Base-by-base conservation (phyloP, 1,140 invertebrate genomes). In the Drosophila sechellia region DNA sequence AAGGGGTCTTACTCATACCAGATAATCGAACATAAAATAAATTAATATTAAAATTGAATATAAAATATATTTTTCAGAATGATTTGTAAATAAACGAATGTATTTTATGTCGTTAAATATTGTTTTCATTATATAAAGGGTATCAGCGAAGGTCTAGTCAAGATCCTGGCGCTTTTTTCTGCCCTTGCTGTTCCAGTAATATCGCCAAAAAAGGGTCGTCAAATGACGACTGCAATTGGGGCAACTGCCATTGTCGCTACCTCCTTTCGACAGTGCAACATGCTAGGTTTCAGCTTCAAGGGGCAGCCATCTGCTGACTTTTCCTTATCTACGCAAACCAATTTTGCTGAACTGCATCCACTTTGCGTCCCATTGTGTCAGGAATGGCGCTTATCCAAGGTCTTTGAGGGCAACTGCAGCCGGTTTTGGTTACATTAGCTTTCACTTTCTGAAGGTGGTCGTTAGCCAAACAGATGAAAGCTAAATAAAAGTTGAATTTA, bases 191-290 rank as follows among this genome's bases (percentile, higher is more conserved):
- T 31, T 31, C 20, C 27, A 20, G 46, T 12, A 53, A 65, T 52
- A 45, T 65, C 37, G 39, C 27, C 46, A 56, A 65, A 65, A 60
- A 74, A 75, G 40, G 13, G 39, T 52, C 40, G 45, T 52, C 81
- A 85, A 85, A 80, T 80, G 81, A 73, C 73, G 74, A 65, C 34
- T 85, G 66, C 72, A 85, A 85, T 85, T 81, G 81, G 84, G 63
- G 46, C 73, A 81, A 78, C 60, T 73, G 72, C 72, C 70, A 60
- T 63, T 66, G 48, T 46, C 61, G 43, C 52, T 46, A 37, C 22
- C 59, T 42, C 48, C 72, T 55, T 68, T 74, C 57, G 56, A 70
- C 63, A 70, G 81, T 84, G 65, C 73, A 84, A 86, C 79, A 81
- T 57, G 42, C 43, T 39, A 45, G 45, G 25, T 40, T 27, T 35